A percentile compares a stretch with the other conserved stretches of the same genome.
These are phyloP conservation scores for Hirtodrosophila histrioides DNA, from an alignment of 2,888 invertebrate genomes.

Conservation along the genomic window DNA sequence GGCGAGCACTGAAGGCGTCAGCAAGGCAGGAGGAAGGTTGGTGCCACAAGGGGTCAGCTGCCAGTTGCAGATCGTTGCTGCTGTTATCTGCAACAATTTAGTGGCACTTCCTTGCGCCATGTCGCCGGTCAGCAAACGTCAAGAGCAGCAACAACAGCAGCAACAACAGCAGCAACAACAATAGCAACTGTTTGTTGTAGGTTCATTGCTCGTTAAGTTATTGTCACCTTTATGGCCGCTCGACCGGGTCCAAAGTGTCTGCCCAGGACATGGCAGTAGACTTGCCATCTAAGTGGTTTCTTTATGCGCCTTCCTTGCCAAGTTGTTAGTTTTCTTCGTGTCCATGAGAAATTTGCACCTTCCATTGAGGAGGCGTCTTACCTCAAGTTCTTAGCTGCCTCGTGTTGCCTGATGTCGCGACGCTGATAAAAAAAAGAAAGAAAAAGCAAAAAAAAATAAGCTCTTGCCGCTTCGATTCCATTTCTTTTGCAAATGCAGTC, in stretches of 20 bases:
- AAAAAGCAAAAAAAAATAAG: slow-evolving; percentile 7
- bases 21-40: no score
- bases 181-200: slow-evolving; percentile 42
- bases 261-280: slow-evolving; percentile 73
- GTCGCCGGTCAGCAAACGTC: slow-evolving; percentile 69
- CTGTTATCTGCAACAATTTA: slow-evolving; percentile 76
- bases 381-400: slow-evolving; percentile 25
- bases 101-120: slow-evolving; percentile 72
- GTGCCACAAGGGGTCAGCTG: slow-evolving; percentile 35
- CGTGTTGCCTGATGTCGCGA: slow-evolving; percentile 53
- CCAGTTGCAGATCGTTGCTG: slow-evolving; percentile 19
- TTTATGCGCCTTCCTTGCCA: slow-evolving; percentile 40
- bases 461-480: slow-evolving; percentile 43
- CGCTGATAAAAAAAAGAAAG: slow-evolving; percentile 42
- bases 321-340: slow-evolving; percentile 44
- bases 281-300: slow-evolving; percentile 71
- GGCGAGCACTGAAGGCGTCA: neutral
- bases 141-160: slow-evolving; percentile 45
- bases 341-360: slow-evolving; percentile 64
- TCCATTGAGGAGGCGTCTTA: slow-evolving; percentile 29
- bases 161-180: no score
- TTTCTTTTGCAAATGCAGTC: slow-evolving; percentile 43
- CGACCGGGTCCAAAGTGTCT: slow-evolving; percentile 60
- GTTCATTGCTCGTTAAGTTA: slow-evolving; percentile 83
- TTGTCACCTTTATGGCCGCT: slow-evolving; percentile 79